phyloP scores from a whole-genome alignment of 2,113 vertebrate genomes.

The Catharus bicknelli region DNA sequence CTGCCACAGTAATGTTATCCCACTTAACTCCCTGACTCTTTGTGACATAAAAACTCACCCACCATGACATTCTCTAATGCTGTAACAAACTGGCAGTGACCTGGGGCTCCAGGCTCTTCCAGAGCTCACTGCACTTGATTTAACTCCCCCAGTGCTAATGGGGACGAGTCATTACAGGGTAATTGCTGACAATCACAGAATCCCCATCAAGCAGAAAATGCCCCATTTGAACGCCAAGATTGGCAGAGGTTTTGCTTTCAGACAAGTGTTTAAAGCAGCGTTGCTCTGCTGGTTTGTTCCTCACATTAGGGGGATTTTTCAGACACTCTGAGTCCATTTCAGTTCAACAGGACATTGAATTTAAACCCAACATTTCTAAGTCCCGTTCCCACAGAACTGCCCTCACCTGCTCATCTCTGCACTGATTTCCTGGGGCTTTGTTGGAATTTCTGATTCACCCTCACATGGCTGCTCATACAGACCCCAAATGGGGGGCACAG shows the following conservation, averaged over 20 bases:
- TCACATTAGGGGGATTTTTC: not conserved
- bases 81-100: not conserved
- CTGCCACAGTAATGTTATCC: slow-evolving; percentile 7
- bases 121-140: not conserved
- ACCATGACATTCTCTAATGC: not conserved
- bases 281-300: not conserved
- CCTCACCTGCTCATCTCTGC: fast-evolving
- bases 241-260: not conserved
- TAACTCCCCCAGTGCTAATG: not conserved
- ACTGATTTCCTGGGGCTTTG: not conserved
- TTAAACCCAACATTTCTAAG: not conserved
- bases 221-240: not conserved
- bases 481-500: fast-evolving
- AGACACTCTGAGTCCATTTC: not conserved
- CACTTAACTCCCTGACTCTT: not conserved
- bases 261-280: not conserved
- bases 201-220: not conserved
- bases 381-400: not conserved
- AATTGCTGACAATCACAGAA: not conserved
- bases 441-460: fast-evolving
- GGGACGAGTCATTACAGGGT: not conserved
- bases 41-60: not conserved
- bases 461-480: not conserved
- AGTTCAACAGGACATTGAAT: fast-evolving
- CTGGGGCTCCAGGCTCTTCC: not conserved